phyloP scores from a whole-genome alignment of 2,888 invertebrate genomes.

The Nebria salina region DNA sequence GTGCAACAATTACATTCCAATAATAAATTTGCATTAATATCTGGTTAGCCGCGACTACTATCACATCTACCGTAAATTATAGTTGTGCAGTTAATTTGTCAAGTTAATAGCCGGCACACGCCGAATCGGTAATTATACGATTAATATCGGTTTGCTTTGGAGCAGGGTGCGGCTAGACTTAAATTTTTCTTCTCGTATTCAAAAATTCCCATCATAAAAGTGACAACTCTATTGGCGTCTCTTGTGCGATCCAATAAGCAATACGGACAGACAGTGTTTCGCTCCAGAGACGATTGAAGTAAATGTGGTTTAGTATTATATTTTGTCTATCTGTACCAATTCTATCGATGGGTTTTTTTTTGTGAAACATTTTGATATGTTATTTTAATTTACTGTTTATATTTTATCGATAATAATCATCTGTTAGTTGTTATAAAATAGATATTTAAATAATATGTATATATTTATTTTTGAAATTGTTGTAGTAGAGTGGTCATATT shows the following conservation, averaged over 20 bases:
- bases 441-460: no score
- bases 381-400: not conserved
- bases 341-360: not conserved
- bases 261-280: not conserved
- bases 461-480: no score
- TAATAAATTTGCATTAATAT: conserved; percentile 47
- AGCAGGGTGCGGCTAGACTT: not conserved
- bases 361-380: not conserved
- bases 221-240: conserved; percentile 9
- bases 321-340: not conserved
- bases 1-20: conserved; percentile 47
- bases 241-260: not conserved
- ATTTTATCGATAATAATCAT: no score
- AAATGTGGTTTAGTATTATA: not conserved
- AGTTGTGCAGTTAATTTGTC: conserved; percentile 44
- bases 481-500: no score
- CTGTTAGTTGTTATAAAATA: no score
- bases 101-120: conserved; percentile 42
- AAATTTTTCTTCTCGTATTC: not conserved
- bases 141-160: conserved; percentile 18
- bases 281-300: not conserved
- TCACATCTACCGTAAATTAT: conserved; percentile 46
- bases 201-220: not conserved
- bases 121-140: conserved; percentile 45
- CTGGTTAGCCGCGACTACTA: conserved; percentile 45